phyloP scores from a whole-genome alignment of 2,797 vertebrate genomes.

The Gobionotothen gibberifrons region DNA sequence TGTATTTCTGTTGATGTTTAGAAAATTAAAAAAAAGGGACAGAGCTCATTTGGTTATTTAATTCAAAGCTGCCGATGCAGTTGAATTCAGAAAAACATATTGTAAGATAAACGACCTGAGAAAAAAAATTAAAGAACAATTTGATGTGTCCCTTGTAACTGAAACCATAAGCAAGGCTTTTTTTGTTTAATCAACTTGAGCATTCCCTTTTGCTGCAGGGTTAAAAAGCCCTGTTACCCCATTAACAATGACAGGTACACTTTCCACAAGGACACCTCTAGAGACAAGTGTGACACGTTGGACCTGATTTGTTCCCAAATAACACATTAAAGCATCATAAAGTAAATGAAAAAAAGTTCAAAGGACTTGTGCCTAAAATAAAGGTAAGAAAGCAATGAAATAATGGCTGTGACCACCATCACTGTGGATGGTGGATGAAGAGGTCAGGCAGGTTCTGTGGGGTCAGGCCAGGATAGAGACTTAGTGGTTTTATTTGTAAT shows the following conservation, averaged over 20 bases:
- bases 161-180: neutral
- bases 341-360: constrained; percentile 1
- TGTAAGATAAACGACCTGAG: constrained; percentile 17
- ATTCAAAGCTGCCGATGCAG: constrained; percentile 32
- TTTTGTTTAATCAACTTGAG: neutral
- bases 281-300: constrained; percentile 6
- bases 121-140: neutral
- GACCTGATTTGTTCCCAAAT: constrained; percentile 10
- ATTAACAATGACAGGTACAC: neutral
- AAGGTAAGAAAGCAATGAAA: constrained; percentile 11
- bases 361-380: constrained; percentile 20
- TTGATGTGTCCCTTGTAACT: neutral
- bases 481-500: constrained; percentile 32
- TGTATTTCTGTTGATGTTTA: neutral
- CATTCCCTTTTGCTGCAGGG: constrained; percentile 50
- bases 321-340: constrained; percentile 2
- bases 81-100: constrained; percentile 18
- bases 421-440: neutral
- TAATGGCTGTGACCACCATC: neutral
- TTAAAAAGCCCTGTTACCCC: neutral
- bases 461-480: constrained; percentile 11
- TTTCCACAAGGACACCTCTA: constrained; percentile 5
- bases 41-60: constrained; percentile 44
- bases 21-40: neutral
- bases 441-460: constrained; percentile 17